Percentiles rank a stretch among this genome's conserved stretches.
Evolutionary conservation across 2,797 vertebrate species (phyloP).

Genomic region (Simalia tracyae): DNA sequence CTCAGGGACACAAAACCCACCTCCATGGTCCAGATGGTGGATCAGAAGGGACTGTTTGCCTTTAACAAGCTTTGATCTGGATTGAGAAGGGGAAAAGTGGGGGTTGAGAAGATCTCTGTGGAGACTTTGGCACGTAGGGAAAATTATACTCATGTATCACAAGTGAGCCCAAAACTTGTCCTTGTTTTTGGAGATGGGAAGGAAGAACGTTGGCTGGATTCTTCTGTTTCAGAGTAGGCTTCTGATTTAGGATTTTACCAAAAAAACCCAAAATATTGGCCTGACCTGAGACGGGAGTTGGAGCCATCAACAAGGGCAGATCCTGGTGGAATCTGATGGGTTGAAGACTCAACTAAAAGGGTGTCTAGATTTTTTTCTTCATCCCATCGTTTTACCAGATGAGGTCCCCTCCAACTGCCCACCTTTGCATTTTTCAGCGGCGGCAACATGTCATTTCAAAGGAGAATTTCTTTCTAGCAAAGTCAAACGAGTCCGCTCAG

Average conservation of each 20-base stretch:
- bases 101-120: background rate
- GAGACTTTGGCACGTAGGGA: background rate
- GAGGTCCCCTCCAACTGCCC: background rate
- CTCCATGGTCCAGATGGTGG: background rate
- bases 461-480: background rate
- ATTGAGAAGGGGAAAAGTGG: background rate
- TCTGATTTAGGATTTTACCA: background rate
- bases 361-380: background rate
- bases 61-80: too few relatives aligned
- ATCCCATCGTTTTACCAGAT: background rate
- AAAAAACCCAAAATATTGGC: background rate
- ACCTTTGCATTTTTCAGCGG: background rate
- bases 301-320: background rate
- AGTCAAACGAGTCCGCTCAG: background rate
- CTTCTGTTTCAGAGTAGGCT: background rate
- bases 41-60: background rate
- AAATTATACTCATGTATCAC: too few relatives aligned
- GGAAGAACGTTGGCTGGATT: background rate
- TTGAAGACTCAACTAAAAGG: background rate
- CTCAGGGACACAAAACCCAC: background rate
- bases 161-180: background rate
- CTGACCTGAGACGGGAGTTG: background rate
- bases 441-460: too few relatives aligned
- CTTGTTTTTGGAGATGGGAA: background rate
- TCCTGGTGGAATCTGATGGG: too few relatives aligned